Conservation (phyloP, 2,113 vertebrate genomes). For the Pachycephala philippinensis region DNA sequence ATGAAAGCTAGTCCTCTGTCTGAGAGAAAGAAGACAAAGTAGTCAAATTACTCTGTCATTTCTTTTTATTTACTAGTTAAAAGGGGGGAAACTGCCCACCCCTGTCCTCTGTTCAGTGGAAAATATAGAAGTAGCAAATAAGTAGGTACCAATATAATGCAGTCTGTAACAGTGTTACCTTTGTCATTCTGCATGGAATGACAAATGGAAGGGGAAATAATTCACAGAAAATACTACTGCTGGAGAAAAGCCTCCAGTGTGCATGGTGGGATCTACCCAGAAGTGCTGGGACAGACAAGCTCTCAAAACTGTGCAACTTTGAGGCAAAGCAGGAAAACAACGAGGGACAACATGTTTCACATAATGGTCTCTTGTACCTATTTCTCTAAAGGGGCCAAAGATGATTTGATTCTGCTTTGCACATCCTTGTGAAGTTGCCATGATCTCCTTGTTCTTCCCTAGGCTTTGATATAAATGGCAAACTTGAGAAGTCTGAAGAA, state of each 20-base stretch:
- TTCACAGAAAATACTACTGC: neutral
- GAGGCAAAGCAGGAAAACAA: neutral
- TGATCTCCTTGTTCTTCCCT: neutral
- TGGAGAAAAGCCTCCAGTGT: neutral
- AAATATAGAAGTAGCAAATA: neutral
- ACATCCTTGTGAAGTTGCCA: neutral
- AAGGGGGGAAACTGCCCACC: fast-evolving
- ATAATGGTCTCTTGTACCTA: neutral
- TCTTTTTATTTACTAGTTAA: neutral
- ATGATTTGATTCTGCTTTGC: neutral
- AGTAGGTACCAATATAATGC: neutral
- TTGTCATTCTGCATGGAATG: neutral
- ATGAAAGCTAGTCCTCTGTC: neutral
- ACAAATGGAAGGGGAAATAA: neutral
- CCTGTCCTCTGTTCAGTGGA: neutral
- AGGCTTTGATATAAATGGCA: neutral
- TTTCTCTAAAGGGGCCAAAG: neutral
- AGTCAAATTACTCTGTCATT: neutral
- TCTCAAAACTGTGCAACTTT: neutral
- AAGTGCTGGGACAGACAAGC: neutral
- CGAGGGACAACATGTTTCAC: neutral
- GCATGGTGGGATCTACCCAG: neutral
- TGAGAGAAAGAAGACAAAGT: neutral
- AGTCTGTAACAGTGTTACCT: neutral
- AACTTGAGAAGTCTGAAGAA: neutral